Evolutionary conservation across 2,888 invertebrate species (phyloP), one percentile per base, ranked within the genome.

Genomic region (Drosophila diplacantha): DNA sequence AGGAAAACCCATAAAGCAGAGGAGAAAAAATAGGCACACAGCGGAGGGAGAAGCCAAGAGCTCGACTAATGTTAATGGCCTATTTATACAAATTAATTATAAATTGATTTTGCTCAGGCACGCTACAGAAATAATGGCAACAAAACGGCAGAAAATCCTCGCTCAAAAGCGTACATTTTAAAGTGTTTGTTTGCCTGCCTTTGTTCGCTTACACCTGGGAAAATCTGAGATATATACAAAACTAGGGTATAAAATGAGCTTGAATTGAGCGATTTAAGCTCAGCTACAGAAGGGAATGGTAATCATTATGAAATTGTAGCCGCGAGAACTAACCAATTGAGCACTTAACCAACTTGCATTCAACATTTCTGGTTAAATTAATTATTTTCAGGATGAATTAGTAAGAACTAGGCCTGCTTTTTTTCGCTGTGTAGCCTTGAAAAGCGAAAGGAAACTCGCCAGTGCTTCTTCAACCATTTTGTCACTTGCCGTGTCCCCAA

Each of bases 401-500:
- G 14, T 12, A 32, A 0, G 1, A 14, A 14, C 3, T 8, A 26
- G 5, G 3, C 2, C 3, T 32, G 14, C 6, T 6, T 3, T 14
- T 32, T 14, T 32, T 18, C 5, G 11, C 44, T 12, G 46, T 64
- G 39, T 47, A 64, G 63, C 64, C 56, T 56, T 66, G 58, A 59
- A 60, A 37, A 12, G 43, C 24, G 12, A 16, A 35, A 16, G 20
- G 26, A 41, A 58, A 22, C 34, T 56, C n/a, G 34, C 32, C 29
- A 18, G 26, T 18, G 11, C 20, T 35, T 22, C 31, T 31, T 20
- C 29, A 16, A 24, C 35, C 41, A 20, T 47, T 22, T 49, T 73
- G 73, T 79, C 74, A 67, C 43, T 51, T 56, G 52, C 43, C 44
- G 44, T 81, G 82, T 81, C 63, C 76, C 55, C 82, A 68, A 59